Base-by-base conservation (phyloP, 2,888 invertebrate genomes). In the Drosophila villosipedis region DNA sequence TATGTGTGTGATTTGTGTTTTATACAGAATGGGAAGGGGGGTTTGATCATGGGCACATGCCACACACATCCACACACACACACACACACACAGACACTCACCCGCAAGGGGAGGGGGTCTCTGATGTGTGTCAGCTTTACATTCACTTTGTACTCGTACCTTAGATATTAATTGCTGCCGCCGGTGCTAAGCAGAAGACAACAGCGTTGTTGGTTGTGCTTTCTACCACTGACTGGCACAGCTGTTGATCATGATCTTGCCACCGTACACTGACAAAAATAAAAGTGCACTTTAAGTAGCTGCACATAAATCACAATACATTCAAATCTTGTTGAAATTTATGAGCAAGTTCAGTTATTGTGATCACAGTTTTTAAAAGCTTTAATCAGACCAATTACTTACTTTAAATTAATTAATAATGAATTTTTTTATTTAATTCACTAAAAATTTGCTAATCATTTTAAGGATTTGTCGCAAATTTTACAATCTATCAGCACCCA, bases 61-160 rank as follows among this genome's bases (percentile, higher is more conserved):
- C 70, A 70, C 58, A 47, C 22, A 43, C 43, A 43, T 12, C 22
- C 5, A 22, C 43, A 22, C 22, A 47, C 5, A 22, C 43, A 22
- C 22, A 43, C 43, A 43, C 70, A 70, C 58, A 43, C 6, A 30
- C 28, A 19, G n/a, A 30, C 52, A 52, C n/a, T 30, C 52, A 30
- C 6, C 19, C 52, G 52, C 28, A 6, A 14, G 12, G 31, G 10
- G 9, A 28, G 31, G n/a, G 49, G 53, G 50, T 58, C 65, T 57
- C 55, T 72, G 86, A 84, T 88, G 90, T 88, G 83, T 90, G 85
- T 86, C 90, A 90, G 85, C 50, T 81, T 88, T 85, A 83, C 85
- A 90, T 86, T 86, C 85, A 86, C 85, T 86, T 86, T 86, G 78
- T 81, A 78, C 82, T 61, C 66, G 80, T 87, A 84, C 90, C 85